A percentile compares a stretch with the other conserved stretches of the same genome.
phyloP scores from a whole-genome alignment of 1,140 invertebrate species.

The Helicoverpa zea region DNA sequence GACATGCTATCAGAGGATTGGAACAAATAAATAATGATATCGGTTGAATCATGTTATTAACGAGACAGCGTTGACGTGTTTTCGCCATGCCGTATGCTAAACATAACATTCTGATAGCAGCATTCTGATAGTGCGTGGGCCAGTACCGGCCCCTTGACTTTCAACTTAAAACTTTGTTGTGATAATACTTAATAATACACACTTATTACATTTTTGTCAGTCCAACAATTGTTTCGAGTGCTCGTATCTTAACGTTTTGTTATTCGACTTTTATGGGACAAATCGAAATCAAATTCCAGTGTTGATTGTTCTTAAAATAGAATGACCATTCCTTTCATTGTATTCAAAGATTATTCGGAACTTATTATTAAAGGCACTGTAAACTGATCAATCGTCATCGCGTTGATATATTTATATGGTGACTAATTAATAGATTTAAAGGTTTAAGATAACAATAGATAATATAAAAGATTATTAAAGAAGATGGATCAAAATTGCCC shows the following conservation, averaged over 20 bases:
- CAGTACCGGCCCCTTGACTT: constrained; percentile 24
- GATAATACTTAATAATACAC: neutral
- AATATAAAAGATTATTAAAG: too few relatives aligned
- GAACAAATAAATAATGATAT: constrained; percentile 49
- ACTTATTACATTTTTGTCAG: neutral
- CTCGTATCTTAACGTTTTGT: neutral
- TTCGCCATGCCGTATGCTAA: constrained; percentile 23
- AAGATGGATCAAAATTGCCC: too few relatives aligned
- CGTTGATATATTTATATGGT: neutral
- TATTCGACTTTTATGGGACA: neutral
- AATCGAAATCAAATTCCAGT: neutral
- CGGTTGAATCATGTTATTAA: constrained; percentile 44
- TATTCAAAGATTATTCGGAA: too few relatives aligned
- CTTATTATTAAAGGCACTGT: too few relatives aligned
- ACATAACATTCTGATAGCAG: constrained; percentile 19
- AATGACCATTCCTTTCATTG: too few relatives aligned
- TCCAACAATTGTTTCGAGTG: neutral
- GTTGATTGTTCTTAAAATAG: too few relatives aligned
- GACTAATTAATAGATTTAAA: neutral
- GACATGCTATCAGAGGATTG: constrained; percentile 27
- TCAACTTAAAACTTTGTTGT: constrained; percentile 4
- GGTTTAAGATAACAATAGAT: neutral
- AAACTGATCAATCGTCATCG: neutral
- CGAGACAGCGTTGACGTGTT: constrained; percentile 24
- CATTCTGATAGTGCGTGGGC: constrained; percentile 2